Evolutionary conservation across 1,140 invertebrate species (phyloP).

Genomic region (Sminthurinus signatus): DNA sequence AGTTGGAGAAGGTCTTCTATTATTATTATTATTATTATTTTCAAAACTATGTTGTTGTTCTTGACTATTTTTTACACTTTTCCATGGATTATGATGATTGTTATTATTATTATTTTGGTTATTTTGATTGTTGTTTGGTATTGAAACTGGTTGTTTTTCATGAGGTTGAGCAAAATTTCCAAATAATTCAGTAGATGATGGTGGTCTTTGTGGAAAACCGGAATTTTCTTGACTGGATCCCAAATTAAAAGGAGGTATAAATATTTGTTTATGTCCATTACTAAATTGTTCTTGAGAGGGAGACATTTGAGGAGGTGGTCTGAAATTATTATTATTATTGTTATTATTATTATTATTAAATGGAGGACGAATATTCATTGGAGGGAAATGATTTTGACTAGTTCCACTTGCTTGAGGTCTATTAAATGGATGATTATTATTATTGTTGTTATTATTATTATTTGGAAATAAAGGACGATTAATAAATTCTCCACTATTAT

Average conservation of each 20-base stretch:
- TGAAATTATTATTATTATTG: too few relatives aligned
- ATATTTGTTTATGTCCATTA: background rate
- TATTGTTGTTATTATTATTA: too few relatives aligned
- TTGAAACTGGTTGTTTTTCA: slow-evolving; percentile 9
- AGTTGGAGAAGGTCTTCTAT: background rate
- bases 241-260: background rate
- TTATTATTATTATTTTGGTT: background rate
- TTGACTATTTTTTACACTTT: background rate
- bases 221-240: background rate
- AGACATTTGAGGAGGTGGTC: too few relatives aligned
- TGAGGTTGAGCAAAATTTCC: slow-evolving; percentile 12
- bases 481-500: too few relatives aligned
- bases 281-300: background rate
- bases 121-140: background rate
- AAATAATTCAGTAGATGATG: background rate
- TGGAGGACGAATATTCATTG: background rate
- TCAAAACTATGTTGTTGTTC: background rate
- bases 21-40: slow-evolving; percentile 7
- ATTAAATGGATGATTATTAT: too few relatives aligned
- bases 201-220: background rate
- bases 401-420: too few relatives aligned
- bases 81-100: background rate
- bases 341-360: too few relatives aligned
- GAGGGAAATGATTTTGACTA: too few relatives aligned
- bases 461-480: too few relatives aligned